Percentiles rank a stretch among this genome's conserved stretches.
Evolutionary conservation across 2,113 vertebrate genomes (phyloP).

Genomic region (Percina caprodes): DNA sequence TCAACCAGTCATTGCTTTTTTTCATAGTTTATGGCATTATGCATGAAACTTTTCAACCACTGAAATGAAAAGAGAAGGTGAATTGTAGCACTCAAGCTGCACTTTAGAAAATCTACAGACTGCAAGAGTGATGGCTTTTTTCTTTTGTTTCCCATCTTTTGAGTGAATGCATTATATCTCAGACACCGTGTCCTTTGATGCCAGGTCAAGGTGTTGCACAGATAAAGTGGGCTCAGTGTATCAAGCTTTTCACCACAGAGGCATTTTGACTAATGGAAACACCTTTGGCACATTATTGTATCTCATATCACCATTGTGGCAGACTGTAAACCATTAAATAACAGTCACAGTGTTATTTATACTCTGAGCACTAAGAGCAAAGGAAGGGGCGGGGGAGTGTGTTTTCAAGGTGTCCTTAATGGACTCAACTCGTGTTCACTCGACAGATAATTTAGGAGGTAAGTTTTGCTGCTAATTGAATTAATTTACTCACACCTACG

Average conservation of each 20-base stretch:
- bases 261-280: slow-evolving; percentile 76
- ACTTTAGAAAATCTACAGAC: slow-evolving; percentile 38
- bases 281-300: slow-evolving; percentile 72
- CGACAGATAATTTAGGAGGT: slow-evolving; percentile 25
- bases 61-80: slow-evolving; percentile 47
- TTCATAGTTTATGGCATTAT: slow-evolving; percentile 20
- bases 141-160: slow-evolving; percentile 64
- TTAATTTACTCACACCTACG: slow-evolving; percentile 31
- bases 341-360: slow-evolving; percentile 65
- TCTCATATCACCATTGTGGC: slow-evolving; percentile 75
- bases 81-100: slow-evolving; percentile 40
- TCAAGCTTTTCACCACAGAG: slow-evolving; percentile 69
- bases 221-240: slow-evolving; percentile 63
- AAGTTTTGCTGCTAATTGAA: slow-evolving; percentile 48
- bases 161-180: slow-evolving; percentile 64
- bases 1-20: neutral
- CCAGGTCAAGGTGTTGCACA: slow-evolving; percentile 64
- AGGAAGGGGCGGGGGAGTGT: slow-evolving; percentile 6
- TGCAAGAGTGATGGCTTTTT: slow-evolving; percentile 58
- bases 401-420: slow-evolving; percentile 72
- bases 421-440: slow-evolving; percentile 35
- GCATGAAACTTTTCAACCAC: slow-evolving; percentile 26
- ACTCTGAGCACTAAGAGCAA: slow-evolving; percentile 54
- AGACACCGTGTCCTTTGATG: slow-evolving; percentile 53
- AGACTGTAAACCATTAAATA: slow-evolving; percentile 72